phyloP scores from a whole-genome alignment of 1,140 invertebrate species.

The Pseudomyrmex pallidus region DNA sequence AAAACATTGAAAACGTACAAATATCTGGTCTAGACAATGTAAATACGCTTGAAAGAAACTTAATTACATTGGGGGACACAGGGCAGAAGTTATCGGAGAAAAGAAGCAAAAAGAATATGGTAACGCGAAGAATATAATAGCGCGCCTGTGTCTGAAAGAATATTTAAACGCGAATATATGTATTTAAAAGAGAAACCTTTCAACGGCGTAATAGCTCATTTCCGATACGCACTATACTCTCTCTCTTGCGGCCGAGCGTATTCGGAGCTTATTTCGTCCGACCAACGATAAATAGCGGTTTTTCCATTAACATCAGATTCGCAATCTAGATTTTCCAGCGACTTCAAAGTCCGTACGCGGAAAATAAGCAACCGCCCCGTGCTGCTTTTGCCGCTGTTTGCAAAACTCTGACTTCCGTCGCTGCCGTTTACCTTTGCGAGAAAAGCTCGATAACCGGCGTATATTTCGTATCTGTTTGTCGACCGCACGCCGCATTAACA shows the following conservation, averaged over 20 bases:
- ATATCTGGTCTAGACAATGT: not conserved
- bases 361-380: conserved; percentile 50
- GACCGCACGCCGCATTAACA: conserved; percentile 12
- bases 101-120: conserved; percentile 8
- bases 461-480: not conserved
- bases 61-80: conserved; percentile 16
- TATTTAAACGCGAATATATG: conserved; percentile 48
- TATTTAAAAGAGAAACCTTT: conserved; percentile 40
- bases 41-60: conserved; percentile 27
- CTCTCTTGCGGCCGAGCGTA: conserved; percentile 6
- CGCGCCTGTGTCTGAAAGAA: conserved; percentile 9
- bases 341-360: conserved; percentile 19
- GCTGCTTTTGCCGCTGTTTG: not conserved
- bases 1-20: not conserved
- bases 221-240: conserved; percentile 55
- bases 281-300: conserved; percentile 32
- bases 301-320: conserved; percentile 49
- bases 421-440: conserved; percentile 35
- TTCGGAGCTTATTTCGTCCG: conserved; percentile 14
- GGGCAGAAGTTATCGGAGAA: not conserved
- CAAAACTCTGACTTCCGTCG: conserved; percentile 34
- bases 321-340: conserved; percentile 38
- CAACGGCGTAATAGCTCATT: conserved; percentile 52
- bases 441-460: conserved; percentile 14
- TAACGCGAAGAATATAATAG: not conserved